A percentile compares a stretch with the other conserved stretches of the same genome.
Conservation (phyloP, 2,888 invertebrate genomes). For the Hybos culiciformis region DNA sequence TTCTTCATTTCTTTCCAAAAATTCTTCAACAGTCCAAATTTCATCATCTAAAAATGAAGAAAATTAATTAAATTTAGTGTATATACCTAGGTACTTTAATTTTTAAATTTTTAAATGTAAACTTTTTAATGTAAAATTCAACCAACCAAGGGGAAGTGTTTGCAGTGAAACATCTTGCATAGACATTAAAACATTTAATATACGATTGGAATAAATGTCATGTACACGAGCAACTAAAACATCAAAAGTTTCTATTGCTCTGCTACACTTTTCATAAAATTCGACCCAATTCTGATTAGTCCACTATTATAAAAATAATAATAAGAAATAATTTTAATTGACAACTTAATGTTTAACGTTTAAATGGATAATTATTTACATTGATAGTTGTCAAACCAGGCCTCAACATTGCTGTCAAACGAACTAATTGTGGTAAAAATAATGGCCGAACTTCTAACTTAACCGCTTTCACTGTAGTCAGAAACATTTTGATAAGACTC, state of each 20-base stretch:
- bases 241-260: constrained; percentile 69
- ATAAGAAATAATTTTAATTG: not conserved
- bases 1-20: constrained; percentile 69
- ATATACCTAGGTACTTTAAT: constrained; percentile 6
- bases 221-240: constrained; percentile 62
- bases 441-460: constrained; percentile 82
- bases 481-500: constrained; percentile 65
- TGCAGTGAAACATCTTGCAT: constrained; percentile 79
- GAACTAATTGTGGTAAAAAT: constrained; percentile 74
- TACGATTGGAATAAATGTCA: constrained; percentile 82
- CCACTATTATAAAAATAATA: constrained; percentile 43
- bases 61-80: not conserved
- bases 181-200: constrained; percentile 70
- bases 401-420: constrained; percentile 65
- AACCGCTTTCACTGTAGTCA: constrained; percentile 56
- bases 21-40: constrained; percentile 78
- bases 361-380: constrained; percentile 15
- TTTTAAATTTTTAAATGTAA: constrained; percentile 2
- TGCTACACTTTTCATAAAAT: constrained; percentile 61
- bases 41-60: constrained; percentile 43
- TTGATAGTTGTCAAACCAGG: constrained; percentile 68
- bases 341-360: not conserved
- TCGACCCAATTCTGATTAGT: constrained; percentile 68
- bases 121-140: constrained; percentile 1
- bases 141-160: constrained; percentile 53